Percentiles rank a stretch among this genome's conserved stretches.
phyloP scores from a whole-genome alignment of 2,888 invertebrate species.

The Drosophila borborema region DNA sequence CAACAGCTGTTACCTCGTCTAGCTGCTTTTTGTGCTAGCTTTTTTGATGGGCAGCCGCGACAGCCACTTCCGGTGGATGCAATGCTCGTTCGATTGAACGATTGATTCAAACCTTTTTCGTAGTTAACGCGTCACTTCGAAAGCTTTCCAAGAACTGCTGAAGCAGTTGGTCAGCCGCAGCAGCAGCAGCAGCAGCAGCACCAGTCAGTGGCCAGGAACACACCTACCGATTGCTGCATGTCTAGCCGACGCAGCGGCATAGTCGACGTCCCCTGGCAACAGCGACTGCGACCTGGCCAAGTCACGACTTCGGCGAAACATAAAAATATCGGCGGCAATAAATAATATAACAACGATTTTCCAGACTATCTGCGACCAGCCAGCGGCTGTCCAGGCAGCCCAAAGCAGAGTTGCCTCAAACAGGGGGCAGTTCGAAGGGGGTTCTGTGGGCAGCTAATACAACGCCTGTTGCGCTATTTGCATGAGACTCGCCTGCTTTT shows the following conservation, averaged over 20 bases:
- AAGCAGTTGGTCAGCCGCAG: conserved; percentile 54
- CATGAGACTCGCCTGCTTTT: conserved; percentile 55
- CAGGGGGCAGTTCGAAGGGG: neutral
- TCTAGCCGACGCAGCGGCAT: conserved; percentile 43
- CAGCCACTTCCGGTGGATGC: conserved; percentile 47
- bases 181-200: conserved; percentile 5
- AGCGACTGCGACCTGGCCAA: conserved; percentile 67
- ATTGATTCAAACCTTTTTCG: conserved; percentile 47
- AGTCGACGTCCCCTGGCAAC: conserved; percentile 40
- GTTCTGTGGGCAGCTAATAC: conserved; percentile 25
- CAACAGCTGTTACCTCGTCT: conserved; percentile 21
- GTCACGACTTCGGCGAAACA: conserved; percentile 81
- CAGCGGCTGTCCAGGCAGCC: conserved; percentile 28
- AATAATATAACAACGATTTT: conserved; percentile 82
- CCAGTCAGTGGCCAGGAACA: conserved; percentile 63
- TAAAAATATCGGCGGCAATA: conserved; percentile 81
- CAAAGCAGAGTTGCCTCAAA: neutral
- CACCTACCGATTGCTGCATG: conserved; percentile 63
- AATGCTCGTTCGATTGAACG: conserved; percentile 43
- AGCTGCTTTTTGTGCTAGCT: conserved; percentile 15
- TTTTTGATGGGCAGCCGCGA: conserved; percentile 40
- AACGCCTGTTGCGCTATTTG: conserved; percentile 69
- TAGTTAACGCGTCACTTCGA: conserved; percentile 61
- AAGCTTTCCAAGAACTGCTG: conserved; percentile 69
- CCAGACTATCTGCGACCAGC: conserved; percentile 70